A percentile compares a stretch with the other conserved stretches of the same genome.
phyloP scores from a whole-genome alignment of 2,888 invertebrate species.

The Stenurella melanura region DNA sequence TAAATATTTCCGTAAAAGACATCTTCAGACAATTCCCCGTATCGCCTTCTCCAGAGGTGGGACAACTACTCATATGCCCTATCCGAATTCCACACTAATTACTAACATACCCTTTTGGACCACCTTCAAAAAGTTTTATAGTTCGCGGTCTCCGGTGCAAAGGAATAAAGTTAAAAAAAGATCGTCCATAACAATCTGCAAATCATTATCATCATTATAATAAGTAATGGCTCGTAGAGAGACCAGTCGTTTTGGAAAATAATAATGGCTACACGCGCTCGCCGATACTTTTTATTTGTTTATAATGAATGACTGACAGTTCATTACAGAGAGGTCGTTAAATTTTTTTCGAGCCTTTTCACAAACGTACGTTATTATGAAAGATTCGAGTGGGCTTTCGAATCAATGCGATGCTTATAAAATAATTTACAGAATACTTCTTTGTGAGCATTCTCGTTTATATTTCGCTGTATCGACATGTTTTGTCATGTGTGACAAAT shows the following conservation, averaged over 20 bases:
- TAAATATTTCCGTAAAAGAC: no score
- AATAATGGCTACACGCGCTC: constrained; percentile 3
- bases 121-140: no score
- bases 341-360: constrained; percentile 5
- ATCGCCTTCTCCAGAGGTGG: no score
- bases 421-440: constrained; percentile 27
- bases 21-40: no score
- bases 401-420: constrained; percentile 17
- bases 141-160: no score
- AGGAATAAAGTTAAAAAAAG: no score
- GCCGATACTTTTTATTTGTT: background rate
- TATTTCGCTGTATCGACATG: background rate
- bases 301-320: constrained; percentile 26
- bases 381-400: constrained; percentile 8
- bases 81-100: no score
- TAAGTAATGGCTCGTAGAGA: background rate
- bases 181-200: no score
- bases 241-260: background rate
- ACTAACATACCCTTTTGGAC: no score
- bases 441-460: constrained; percentile 19
- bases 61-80: no score
- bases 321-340: constrained; percentile 13
- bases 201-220: background rate
- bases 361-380: constrained; percentile 24
- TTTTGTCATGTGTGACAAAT: constrained; percentile 5